Evolutionary conservation across 2,888 invertebrate species (phyloP), one percentile per base, ranked within the genome.

Genomic region (Cyaniris semiargus): DNA sequence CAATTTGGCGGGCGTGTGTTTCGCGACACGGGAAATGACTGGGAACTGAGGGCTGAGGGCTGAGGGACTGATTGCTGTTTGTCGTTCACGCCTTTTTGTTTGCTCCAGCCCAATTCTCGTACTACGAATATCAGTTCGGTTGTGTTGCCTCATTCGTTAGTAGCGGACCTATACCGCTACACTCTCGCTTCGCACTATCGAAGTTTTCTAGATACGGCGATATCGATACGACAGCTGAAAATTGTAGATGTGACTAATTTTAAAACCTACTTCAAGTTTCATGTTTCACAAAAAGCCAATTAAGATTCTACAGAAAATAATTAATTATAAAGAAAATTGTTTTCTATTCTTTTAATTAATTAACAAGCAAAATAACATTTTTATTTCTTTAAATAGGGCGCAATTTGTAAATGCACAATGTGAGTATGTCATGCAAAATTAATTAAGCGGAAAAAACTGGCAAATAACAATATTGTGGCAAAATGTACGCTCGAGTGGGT

Each of bases 1-100:
- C 92, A 91, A 92, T 91, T 90, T 90, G 84, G 83, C 81, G 84
- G 86, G 86, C 86, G 89, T 87, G 85, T 86, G 88, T 88, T 88
- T 87, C 85, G 85, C 81, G 81, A 83, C 84, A 88, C 87, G 88
- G 85, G 85, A 82, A 82, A 81, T 82, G 80, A 81, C 79, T 74
- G 74, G 74, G 48, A 74, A 53, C 48, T 53, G 74, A 48, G 78
- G 71, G 78, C 76, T 23, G 48, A 15, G 53, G 53, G 7, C 27
- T 23, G 76, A 77, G 79, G 78, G 76, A 27, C 74, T 77, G 77
- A 79, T 78, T 79, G 81, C 48, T 74, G 74, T 74, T 74, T 74
- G 53, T 27, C 23, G 74, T 48, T 74, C 27, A 48, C 48, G 71
- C 21, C 74, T 48, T 74, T 74, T 74, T 31, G 66, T 66, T 66